Base-by-base conservation (phyloP, 2,888 invertebrate species). In the Microchrysa polita region DNA sequence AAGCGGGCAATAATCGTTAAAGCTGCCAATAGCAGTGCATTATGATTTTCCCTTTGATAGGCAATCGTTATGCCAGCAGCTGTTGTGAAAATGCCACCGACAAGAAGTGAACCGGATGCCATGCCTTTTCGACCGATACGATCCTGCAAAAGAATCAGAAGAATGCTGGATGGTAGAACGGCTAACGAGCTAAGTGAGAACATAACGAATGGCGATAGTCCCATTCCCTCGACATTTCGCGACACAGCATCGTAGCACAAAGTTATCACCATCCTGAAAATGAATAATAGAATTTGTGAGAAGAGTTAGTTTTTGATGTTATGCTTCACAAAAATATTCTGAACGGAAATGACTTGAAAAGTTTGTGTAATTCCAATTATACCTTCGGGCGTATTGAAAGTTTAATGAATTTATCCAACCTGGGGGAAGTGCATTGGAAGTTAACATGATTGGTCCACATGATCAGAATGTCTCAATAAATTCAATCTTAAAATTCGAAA, bases 181-280 rank as follows among this genome's bases (percentile, higher is more conserved):
- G 88, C 87, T 18, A 86, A 80, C 48, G 88, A 88, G 75, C 87
- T 87, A 61, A 87, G 79, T 22, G 86, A 86, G 81, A 89, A 88
- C 80, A 88, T 85, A 55, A 87, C 76, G 79, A 88, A 88, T 53
- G 88, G 88, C 20, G 88, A 88, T 77, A 86, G 85, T 60, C 86
- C 87, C 75, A 87, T 82, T 76, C 87, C 88, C 79, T 87, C 86
- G 7, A 89, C 86, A 79, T 89, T 88, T 71, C 88, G 84, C 5
- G 88, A 88, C 63, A 88, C 88, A 14, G 88, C 88, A 79, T 89
- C 89, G 78, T 88, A 89, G 79, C 88, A 87, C 27, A 89, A 82
- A 16, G 88, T 88, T 80, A 89, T 85, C 40, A 88, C 87, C 88
- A 89, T 88, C 74, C 88, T 89, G 44, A 16, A 74, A 44, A 55